Evolutionary conservation across 1,140 invertebrate species (phyloP).

Genomic region (Trypoxylus dichotomus): DNA sequence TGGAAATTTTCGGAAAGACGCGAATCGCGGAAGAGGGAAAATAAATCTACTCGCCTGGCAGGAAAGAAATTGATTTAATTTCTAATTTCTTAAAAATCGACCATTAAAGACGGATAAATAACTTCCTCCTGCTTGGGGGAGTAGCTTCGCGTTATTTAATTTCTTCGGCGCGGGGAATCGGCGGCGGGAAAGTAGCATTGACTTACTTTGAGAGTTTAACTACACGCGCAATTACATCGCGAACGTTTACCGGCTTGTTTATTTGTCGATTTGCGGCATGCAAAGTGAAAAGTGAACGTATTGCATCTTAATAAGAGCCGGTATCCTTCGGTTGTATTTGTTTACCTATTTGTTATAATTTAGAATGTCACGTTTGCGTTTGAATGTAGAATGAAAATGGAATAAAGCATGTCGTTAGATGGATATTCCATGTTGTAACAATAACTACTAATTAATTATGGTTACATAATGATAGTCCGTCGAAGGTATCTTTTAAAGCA

Average conservation of each 20-base stretch:
- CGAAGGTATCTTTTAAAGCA: too few relatives aligned
- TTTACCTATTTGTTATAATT: background rate
- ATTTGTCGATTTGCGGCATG: background rate
- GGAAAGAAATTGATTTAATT: background rate
- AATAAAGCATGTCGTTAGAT: background rate
- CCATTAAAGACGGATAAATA: background rate
- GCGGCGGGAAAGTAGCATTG: too few relatives aligned
- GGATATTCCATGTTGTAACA: background rate
- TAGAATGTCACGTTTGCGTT: background rate
- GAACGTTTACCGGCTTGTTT: background rate
- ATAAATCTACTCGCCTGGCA: background rate
- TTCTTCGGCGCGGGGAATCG: too few relatives aligned
- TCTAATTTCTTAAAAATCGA: background rate
- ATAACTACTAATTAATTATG: background rate
- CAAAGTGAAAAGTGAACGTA: background rate
- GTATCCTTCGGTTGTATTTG: background rate
- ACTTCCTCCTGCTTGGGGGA: too few relatives aligned
- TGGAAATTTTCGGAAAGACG: background rate
- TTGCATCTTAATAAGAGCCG: background rate
- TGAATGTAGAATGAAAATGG: background rate
- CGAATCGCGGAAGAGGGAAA: background rate
- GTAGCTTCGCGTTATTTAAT: too few relatives aligned
- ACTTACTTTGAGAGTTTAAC: too few relatives aligned
- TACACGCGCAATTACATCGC: background rate
- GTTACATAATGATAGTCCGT: too few relatives aligned